Base-by-base conservation (phyloP, 2,797 vertebrate genomes). In the Crocidura indochinensis region DNA sequence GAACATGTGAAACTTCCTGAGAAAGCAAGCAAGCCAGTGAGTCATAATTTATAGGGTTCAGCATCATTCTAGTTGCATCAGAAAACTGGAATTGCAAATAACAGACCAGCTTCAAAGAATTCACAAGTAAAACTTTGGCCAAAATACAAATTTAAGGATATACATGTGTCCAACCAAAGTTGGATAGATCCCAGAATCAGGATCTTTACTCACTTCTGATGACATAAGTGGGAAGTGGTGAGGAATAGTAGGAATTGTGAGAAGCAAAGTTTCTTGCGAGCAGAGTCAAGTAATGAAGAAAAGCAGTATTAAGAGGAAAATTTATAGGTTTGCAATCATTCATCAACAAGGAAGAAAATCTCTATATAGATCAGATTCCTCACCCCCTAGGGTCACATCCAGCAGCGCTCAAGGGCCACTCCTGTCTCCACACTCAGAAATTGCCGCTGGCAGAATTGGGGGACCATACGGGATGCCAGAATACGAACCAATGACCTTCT, bases 171-270 rank as follows among this genome's bases (percentile, higher is more conserved):
- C 29, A 19, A 6, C 38, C 29, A 19, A 6, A 26, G 29, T 26
- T 24, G 14, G 24, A 14, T 26, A n/a, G 8, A 22, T 74, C 27
- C 65, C 1, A 0, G 14, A 7, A 29, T 84, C 51, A 38, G 65
- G 14, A 19, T 53, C 31, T 88, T 26, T 7, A 1, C 11, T 20
- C 10, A 24, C 6, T 69, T 72, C n/a, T 29, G 51, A 22, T 20
- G 1, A 56, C 47, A 4, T 38, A 38, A 27, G 29, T 71, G 1
- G 26, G 44, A 20, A 26, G 2, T 8, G 20, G 22, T 8, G 24
- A 67, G 17, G 22, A 0, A 0, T 0, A 9, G 15, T 1, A 12
- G 65, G 26, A 4, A 7, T 49, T 5, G 10, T 0, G 8, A 6
- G 53, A 10, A n/a, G 5, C 14, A 8, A 44, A 38, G 69, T 14